These are phyloP conservation scores for Rhinogobio ventralis DNA, from an alignment of 2,797 vertebrate species.

Conservation along the genomic window DNA sequence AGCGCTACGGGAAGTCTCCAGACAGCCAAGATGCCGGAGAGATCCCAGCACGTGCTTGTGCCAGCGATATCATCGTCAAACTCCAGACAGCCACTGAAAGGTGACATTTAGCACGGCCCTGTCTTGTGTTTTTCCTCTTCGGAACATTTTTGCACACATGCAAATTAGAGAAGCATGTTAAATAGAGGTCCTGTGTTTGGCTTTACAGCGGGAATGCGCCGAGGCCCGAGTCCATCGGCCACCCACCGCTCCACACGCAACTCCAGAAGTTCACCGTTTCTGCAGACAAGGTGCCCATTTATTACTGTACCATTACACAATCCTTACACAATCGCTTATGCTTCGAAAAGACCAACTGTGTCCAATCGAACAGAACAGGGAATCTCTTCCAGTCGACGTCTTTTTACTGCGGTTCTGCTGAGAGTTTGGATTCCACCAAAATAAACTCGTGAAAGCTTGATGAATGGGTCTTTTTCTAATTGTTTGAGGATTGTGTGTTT, in stretches of 20 bases:
- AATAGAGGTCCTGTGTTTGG: conserved; percentile 67
- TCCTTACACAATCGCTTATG: conserved; percentile 32
- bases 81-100: conserved; percentile 72
- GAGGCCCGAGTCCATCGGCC: conserved; percentile 62
- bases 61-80: conserved; percentile 69
- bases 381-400: background rate
- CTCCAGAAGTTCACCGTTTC: conserved; percentile 83
- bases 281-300: conserved; percentile 80
- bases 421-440: background rate
- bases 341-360: conserved; percentile 25
- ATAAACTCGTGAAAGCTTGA: conserved; percentile 7
- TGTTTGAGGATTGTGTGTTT: background rate
- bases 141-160: conserved; percentile 64
- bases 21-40: conserved; percentile 45
- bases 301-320: conserved; percentile 47
- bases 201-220: conserved; percentile 61
- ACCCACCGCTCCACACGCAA: conserved; percentile 65
- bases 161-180: background rate
- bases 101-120: conserved; percentile 67
- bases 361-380: conserved; percentile 9
- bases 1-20: conserved; percentile 62
- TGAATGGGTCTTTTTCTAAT: background rate
- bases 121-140: conserved; percentile 56
- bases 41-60: conserved; percentile 56
- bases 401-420: background rate